Conservation (phyloP, 1,140 invertebrate genomes). For the Amphibalanus amphitrite region DNA sequence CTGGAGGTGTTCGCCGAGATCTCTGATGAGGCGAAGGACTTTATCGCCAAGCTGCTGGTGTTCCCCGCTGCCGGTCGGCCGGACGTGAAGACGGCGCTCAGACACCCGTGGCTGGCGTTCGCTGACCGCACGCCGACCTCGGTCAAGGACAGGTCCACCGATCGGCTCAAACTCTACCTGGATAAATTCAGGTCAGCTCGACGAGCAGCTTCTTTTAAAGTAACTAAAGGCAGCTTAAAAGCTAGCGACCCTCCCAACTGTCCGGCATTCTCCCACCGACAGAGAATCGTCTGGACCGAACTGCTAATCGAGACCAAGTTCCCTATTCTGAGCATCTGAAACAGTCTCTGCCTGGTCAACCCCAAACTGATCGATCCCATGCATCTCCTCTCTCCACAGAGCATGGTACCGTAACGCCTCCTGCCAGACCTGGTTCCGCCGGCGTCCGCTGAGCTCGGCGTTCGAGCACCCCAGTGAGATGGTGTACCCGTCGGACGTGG, state of each 20-base stretch:
- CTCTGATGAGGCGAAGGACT: slow-evolving; percentile 66
- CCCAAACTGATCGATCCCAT: no score
- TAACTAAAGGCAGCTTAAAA: no score
- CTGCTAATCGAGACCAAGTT: no score
- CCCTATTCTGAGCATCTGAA: no score
- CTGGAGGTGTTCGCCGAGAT: slow-evolving; percentile 34
- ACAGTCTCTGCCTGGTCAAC: no score
- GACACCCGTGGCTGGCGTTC: slow-evolving; percentile 62
- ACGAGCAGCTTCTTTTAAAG: no score
- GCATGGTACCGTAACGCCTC: slow-evolving; percentile 78
- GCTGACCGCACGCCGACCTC: not conserved
- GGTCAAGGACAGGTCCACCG: not conserved
- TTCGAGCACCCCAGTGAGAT: slow-evolving; percentile 80
- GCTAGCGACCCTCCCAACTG: no score
- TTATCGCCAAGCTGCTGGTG: slow-evolving; percentile 59
- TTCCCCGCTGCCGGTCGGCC: slow-evolving; percentile 52
- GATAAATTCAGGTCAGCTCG: not conserved
- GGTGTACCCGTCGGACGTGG: slow-evolving; percentile 75
- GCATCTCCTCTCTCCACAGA: slow-evolving; percentile 25
- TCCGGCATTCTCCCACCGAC: no score
- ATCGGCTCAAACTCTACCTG: not conserved
- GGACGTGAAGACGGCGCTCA: slow-evolving; percentile 55
- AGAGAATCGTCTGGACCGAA: no score
- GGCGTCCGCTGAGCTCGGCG: slow-evolving; percentile 53
- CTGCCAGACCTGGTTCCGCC: slow-evolving; percentile 64